Conservation (phyloP, 1,140 invertebrate species). For the Aphis gossypii region DNA sequence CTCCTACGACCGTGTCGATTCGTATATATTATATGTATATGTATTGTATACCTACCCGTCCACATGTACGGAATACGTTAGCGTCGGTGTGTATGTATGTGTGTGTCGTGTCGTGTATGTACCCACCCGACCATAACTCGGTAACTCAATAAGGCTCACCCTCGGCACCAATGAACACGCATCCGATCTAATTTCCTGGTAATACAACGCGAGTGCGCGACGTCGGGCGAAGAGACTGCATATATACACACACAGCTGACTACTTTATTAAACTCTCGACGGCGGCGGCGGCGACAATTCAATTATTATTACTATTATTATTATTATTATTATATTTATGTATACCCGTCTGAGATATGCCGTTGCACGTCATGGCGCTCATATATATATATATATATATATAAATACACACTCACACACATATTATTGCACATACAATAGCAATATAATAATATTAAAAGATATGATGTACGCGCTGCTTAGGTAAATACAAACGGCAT, state of each 20-base stretch:
- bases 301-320: slow-evolving; percentile 20
- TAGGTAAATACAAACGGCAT: not conserved
- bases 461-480: not conserved
- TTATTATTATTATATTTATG: slow-evolving; percentile 23
- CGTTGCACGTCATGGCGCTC: not conserved
- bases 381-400: no score
- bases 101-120: not conserved
- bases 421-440: not conserved
- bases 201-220: slow-evolving; percentile 29
- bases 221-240: not conserved
- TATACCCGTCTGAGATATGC: not conserved
- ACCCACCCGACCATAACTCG: slow-evolving; percentile 48
- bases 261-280: slow-evolving; percentile 40
- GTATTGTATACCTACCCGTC: not conserved
- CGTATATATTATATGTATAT: not conserved
- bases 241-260: not conserved
- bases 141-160: slow-evolving; percentile 57
- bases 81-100: not conserved
- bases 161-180: slow-evolving; percentile 48
- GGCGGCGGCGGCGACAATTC: slow-evolving; percentile 16
- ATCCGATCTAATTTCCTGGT: slow-evolving; percentile 55
- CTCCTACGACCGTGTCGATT: not conserved
- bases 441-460: not conserved
- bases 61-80: not conserved
- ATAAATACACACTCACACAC: not conserved